Evolutionary conservation across 2,888 invertebrate species (phyloP).

Genomic region (Iphiclides podalirius): DNA sequence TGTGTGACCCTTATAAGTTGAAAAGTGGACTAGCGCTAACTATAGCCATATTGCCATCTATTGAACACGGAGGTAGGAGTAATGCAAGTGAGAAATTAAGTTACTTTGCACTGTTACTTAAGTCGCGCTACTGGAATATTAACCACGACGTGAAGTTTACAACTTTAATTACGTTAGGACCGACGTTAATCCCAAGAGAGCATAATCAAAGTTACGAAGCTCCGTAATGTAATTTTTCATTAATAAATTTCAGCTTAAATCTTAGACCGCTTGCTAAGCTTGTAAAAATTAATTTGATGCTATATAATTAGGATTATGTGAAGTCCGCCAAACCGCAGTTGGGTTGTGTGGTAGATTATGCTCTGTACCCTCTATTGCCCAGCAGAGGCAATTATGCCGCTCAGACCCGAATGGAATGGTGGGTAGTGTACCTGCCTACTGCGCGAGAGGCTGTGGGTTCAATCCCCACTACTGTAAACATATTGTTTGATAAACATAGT

Average conservation of each 20-base stretch:
- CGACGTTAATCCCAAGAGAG: conserved; percentile 9
- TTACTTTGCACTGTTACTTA: not conserved
- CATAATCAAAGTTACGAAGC: not conserved
- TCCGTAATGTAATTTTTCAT: not conserved
- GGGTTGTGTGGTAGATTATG: no score
- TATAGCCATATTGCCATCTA: not conserved
- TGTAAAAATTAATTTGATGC: no score
- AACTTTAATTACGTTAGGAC: conserved; percentile 11
- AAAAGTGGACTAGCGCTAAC: conserved; percentile 1
- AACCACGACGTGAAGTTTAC: conserved; percentile 3
- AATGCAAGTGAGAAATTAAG: not conserved
- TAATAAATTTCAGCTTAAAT: not conserved
- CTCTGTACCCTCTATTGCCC: no score
- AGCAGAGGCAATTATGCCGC: no score
- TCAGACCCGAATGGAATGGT: no score
- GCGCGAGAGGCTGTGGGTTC: no score
- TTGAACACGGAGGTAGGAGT: not conserved
- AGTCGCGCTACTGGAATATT: conserved; percentile 9
- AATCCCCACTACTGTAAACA: no score
- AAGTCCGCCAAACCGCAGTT: no score
- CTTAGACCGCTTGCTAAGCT: not conserved
- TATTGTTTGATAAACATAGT: no score
- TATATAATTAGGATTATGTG: no score
- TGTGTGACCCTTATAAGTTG: no score
- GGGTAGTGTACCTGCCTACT: no score